Percentiles rank a stretch among this genome's conserved stretches.
phyloP scores from a whole-genome alignment of 2,113 vertebrate genomes.

The Platichthys flesus region DNA sequence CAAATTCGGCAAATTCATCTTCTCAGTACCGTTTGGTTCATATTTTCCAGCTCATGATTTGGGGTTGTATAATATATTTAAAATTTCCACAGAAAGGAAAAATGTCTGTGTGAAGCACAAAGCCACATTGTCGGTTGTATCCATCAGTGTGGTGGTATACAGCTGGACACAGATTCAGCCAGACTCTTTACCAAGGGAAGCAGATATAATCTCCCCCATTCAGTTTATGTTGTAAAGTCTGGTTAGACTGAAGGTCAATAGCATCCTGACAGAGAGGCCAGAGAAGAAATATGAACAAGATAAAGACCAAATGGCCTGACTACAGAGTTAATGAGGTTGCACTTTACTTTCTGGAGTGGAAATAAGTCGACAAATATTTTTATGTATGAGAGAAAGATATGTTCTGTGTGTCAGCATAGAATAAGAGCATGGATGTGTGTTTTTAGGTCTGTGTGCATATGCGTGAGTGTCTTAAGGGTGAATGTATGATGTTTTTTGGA shows the following conservation, averaged over 20 bases:
- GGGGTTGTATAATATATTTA: conserved; percentile 17
- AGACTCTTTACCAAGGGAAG: not conserved
- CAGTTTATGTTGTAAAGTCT: not conserved
- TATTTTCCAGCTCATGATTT: conserved; percentile 22
- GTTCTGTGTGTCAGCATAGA: conserved; percentile 24
- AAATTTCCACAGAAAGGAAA: conserved; percentile 26
- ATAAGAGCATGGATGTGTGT: conserved; percentile 18
- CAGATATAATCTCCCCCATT: conserved; percentile 11
- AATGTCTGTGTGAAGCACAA: conserved; percentile 20
- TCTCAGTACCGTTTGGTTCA: conserved; percentile 23
- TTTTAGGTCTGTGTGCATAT: conserved; percentile 11
- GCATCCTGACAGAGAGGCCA: conserved; percentile 1
- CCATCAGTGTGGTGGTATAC: conserved; percentile 13
- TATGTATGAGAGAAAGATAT: conserved; percentile 15
- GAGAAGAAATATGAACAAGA: not conserved
- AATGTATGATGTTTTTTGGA: conserved; percentile 10
- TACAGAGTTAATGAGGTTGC: conserved; percentile 68
- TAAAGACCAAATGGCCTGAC: conserved; percentile 2
- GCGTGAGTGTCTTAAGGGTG: conserved; percentile 27
- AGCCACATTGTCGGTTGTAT: not conserved
- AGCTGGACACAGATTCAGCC: not conserved
- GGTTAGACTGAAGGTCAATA: not conserved
- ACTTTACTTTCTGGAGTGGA: conserved; percentile 68
- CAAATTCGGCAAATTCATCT: conserved; percentile 6
- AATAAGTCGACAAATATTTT: conserved; percentile 36